Evolutionary conservation across 2,797 vertebrate species (phyloP).

Genomic region (Phaenicophaeus curvirostris): DNA sequence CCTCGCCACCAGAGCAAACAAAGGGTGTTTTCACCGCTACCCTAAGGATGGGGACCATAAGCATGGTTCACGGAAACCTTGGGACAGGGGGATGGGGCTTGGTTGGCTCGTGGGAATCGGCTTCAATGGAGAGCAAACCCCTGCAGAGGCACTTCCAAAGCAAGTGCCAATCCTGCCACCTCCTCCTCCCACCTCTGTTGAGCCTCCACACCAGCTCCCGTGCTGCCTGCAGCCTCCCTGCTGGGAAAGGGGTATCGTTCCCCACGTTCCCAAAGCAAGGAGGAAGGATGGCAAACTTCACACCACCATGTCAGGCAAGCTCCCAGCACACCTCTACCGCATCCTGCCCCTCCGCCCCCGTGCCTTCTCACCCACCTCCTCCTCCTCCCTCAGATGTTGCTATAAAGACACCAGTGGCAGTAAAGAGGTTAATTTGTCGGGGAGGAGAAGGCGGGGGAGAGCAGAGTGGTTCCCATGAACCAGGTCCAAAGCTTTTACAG

Average conservation of each 20-base stretch:
- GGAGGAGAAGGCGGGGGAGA: constrained; percentile 50
- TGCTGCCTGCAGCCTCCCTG: constrained; percentile 6
- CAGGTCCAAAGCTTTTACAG: constrained; percentile 49
- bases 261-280: not conserved
- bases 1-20: not conserved
- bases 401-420: constrained; percentile 54
- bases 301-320: constrained; percentile 29
- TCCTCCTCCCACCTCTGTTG: not conserved
- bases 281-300: constrained; percentile 68
- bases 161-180: constrained; percentile 39
- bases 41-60: not conserved
- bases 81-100: not conserved
- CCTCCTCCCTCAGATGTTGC: constrained; percentile 42
- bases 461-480: constrained; percentile 49
- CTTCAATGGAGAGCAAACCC: not conserved
- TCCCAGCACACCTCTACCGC: constrained; percentile 35
- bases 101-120: constrained; percentile 47
- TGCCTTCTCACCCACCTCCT: constrained; percentile 47
- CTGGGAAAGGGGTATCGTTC: not conserved
- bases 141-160: constrained; percentile 36
- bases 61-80: not conserved
- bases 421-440: constrained; percentile 64
- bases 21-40: accelerated
- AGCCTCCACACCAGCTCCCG: not conserved
- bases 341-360: constrained; percentile 22